Evolutionary conservation across 2,113 vertebrate species (phyloP).

Genomic region (Tyto alba): DNA sequence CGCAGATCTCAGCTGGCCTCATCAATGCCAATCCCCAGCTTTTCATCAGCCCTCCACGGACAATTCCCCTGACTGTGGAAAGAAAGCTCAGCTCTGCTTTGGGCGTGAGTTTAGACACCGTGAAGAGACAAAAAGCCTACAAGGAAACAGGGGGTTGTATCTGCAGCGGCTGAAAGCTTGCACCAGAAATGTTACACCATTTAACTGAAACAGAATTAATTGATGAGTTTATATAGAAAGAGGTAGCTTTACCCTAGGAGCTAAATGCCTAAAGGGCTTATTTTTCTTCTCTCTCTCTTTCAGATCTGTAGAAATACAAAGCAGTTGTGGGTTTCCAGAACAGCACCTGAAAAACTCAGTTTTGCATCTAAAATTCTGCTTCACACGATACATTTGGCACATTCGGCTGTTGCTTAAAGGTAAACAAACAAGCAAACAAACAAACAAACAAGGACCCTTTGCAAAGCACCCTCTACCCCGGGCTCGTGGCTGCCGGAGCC

Average conservation of each 20-base stretch:
- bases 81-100: not conserved
- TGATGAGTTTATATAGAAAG: constrained; percentile 59
- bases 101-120: not conserved
- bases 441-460: not conserved
- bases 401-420: not conserved
- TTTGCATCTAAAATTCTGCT: not conserved
- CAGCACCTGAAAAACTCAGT: not conserved
- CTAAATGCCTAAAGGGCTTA: constrained; percentile 80
- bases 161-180: constrained; percentile 39
- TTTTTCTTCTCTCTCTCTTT: constrained; percentile 81
- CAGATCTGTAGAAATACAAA: constrained; percentile 88
- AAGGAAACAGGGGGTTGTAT: constrained; percentile 46
- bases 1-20: not conserved
- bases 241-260: constrained; percentile 80
- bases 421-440: not conserved
- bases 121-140: constrained; percentile 4
- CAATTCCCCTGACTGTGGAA: fast-evolving
- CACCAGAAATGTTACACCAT: not conserved
- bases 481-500: not conserved
- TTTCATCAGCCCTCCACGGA: not conserved
- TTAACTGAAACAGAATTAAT: constrained; percentile 58
- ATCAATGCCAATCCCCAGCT: not conserved
- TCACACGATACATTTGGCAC: not conserved
- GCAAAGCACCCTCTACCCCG: not conserved
- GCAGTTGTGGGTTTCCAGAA: constrained; percentile 60